phyloP scores from a whole-genome alignment of 1,140 invertebrate genomes.

The Drosophila nigrodunni region DNA sequence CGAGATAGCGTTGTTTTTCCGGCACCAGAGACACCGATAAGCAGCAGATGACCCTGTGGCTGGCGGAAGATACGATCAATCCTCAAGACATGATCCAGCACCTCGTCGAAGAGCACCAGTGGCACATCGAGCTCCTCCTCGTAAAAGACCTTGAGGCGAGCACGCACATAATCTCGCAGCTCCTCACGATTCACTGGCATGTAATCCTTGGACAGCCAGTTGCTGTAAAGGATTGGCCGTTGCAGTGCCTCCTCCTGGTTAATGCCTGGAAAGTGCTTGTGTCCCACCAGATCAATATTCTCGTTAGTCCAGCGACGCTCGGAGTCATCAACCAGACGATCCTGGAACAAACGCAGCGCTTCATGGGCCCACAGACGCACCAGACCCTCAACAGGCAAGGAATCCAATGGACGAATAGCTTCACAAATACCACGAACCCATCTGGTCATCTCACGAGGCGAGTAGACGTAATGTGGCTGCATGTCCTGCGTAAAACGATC shows the following conservation, averaged over 20 bases:
- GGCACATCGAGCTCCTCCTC: slow-evolving; percentile 99
- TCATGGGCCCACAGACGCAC: slow-evolving; percentile 99
- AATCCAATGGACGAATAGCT: slow-evolving; percentile 97
- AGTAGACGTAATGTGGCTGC: slow-evolving; percentile 99
- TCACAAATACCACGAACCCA: slow-evolving; percentile 99
- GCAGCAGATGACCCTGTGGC: slow-evolving; percentile 97
- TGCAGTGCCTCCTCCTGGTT: slow-evolving; percentile 93
- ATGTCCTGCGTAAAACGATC: slow-evolving; percentile 99
- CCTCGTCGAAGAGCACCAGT: slow-evolving; percentile 99
- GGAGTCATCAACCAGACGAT: slow-evolving; percentile 96
- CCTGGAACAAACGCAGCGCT: slow-evolving; percentile 98
- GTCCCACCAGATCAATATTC: slow-evolving; percentile 96
- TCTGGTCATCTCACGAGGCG: slow-evolving; percentile 99
- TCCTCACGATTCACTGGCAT: slow-evolving; percentile 98
- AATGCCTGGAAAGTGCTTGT: slow-evolving; percentile 97
- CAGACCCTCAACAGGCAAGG: slow-evolving; percentile 95
- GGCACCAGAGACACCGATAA: slow-evolving; percentile 98
- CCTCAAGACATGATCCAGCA: slow-evolving; percentile 98
- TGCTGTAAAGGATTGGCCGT: slow-evolving; percentile 96
- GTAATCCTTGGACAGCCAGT: slow-evolving; percentile 99
- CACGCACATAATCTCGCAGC: slow-evolving; percentile 97
- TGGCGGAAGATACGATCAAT: slow-evolving; percentile 99
- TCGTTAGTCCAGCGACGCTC: slow-evolving; percentile 99
- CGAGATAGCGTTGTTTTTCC: slow-evolving; percentile 99
- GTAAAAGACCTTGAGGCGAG: slow-evolving; percentile 99